Evolutionary conservation across 2,113 vertebrate species (phyloP).

Genomic region (Chloropsis hardwickii): DNA sequence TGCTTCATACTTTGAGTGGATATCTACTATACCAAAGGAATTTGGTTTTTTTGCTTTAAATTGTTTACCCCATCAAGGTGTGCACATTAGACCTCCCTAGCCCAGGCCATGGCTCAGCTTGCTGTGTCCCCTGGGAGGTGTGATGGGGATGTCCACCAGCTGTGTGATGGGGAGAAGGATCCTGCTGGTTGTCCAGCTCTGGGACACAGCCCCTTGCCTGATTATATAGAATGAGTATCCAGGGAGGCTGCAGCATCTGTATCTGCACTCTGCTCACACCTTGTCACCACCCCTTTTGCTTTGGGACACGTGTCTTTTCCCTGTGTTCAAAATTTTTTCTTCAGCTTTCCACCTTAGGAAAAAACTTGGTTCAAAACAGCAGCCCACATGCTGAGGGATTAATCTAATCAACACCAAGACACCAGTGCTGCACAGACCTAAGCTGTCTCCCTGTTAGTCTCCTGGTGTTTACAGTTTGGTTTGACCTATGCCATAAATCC

Average conservation of each 20-base stretch:
- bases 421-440: background rate
- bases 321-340: background rate
- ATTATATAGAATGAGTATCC: background rate
- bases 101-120: background rate
- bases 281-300: background rate
- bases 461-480: background rate
- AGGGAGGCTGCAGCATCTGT: background rate
- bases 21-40: background rate
- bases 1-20: background rate
- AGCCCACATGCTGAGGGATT: background rate
- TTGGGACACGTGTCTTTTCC: background rate
- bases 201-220: background rate
- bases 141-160: accelerated
- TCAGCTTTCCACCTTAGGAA: background rate
- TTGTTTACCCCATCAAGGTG: background rate
- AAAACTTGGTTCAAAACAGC: background rate
- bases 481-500: background rate
- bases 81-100: background rate
- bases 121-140: background rate
- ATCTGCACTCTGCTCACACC: background rate
- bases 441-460: background rate
- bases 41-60: background rate
- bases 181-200: accelerated
- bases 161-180: background rate
- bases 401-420: background rate